Base-by-base conservation (phyloP, 2,888 invertebrate species). In the Nezara viridula region DNA sequence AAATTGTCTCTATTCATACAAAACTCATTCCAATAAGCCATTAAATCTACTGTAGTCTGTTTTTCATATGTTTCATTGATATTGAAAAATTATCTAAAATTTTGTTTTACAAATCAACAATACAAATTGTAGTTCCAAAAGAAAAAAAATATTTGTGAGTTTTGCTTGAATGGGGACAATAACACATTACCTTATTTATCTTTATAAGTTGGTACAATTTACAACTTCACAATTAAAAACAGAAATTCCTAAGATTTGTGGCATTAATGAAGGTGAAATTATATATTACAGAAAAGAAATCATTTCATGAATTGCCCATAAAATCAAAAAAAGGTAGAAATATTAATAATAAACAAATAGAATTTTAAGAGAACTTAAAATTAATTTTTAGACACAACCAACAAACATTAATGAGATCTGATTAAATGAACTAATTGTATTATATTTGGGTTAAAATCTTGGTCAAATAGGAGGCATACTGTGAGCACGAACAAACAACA, bases 101-200 rank as follows among this genome's bases (percentile, higher is more conserved):
- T n/a, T n/a, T n/a, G n/a, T n/a, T n/a, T n/a, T n/a, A n/a, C n/a
- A n/a, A n/a, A n/a, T n/a, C n/a, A n/a, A n/a, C n/a, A n/a, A n/a
- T n/a, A n/a, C n/a, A n/a, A n/a, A n/a, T n/a, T n/a, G n/a, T n/a
- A n/a, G n/a, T n/a, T n/a, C n/a, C n/a, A n/a, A n/a, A n/a, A n/a
- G n/a, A n/a, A n/a, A n/a, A n/a, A n/a, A n/a, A n/a, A n/a, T n/a
- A n/a, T n/a, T n/a, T n/a, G n/a, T n/a, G n/a, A 60, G 60, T 60
- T 60, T 60, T 60, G 27, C 60, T 60, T 60, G 60, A 60, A 60
- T n/a, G 14, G n/a, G 55, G n/a, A n/a, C n/a, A n/a, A n/a, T 55
- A 55, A 55, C 9, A 55, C 24, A n/a, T 2, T n/a, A 24, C 24
- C 24, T 55, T 55, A n/a, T n/a, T n/a, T n/a, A n/a, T n/a, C n/a